phyloP scores from a whole-genome alignment of 2,113 vertebrate genomes.

The Ia io region DNA sequence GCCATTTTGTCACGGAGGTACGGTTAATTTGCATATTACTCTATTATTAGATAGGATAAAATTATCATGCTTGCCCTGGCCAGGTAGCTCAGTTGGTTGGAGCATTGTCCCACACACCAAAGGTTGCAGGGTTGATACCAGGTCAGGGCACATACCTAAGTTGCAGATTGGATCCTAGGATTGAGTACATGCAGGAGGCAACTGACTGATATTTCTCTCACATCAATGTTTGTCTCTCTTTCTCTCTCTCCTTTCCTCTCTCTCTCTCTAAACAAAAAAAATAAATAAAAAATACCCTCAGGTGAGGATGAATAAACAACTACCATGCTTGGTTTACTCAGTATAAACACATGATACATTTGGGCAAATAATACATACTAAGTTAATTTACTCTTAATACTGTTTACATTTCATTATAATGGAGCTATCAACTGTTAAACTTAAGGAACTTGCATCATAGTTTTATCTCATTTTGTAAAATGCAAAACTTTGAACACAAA shows the following conservation, averaged over 20 bases:
- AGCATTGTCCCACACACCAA: neutral
- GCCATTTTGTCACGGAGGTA: too few relatives aligned
- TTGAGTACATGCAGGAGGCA: neutral
- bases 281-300: neutral
- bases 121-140: neutral
- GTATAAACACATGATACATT: neutral
- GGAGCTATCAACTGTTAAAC: neutral
- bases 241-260: too few relatives aligned
- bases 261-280: neutral
- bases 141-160: neutral
- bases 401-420: slow-evolving; percentile 18
- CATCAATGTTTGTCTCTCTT: neutral
- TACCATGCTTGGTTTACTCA: neutral
- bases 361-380: neutral
- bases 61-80: neutral
- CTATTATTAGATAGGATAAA: too few relatives aligned
- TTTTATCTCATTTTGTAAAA: slow-evolving; percentile 17
- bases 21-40: too few relatives aligned
- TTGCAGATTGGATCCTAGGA: neutral
- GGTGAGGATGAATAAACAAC: neutral
- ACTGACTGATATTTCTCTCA: neutral
- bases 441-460: neutral
- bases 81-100: neutral
- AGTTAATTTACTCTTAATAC: neutral
- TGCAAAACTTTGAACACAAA: neutral